Base-by-base conservation (phyloP, 2,797 vertebrate species). In the Phrynocephalus forsythii region DNA sequence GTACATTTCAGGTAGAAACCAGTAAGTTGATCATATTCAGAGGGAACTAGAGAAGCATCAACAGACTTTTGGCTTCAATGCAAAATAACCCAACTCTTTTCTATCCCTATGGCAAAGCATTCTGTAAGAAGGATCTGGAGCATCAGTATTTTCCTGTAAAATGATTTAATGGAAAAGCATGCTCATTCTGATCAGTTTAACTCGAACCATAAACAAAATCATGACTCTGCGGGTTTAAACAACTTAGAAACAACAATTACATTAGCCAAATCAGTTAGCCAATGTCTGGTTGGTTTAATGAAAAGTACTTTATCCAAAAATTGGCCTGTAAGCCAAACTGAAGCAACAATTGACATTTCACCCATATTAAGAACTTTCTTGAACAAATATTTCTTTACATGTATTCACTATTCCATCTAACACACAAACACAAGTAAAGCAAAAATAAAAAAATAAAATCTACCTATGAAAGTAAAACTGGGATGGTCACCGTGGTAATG, bases 201-300 rank as follows among this genome's bases (percentile, higher is more conserved):
- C 93, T 92, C 84, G n/a, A 11, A 85, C 3, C 33, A 6, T 30
- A 48, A 50, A 5, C 0, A 0, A 38, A 28, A 60, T 60, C 89
- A 79, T 2, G 11, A 84, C 60, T 63, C 4, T 16, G 44, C 56
- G 9, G 82, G 78, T 6, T 22, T 44, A n/a, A 38, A 83, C 83
- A 38, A 60, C 66, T 76, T 18, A 30, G 48, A 89, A 38, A 78
- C 79, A 90, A 79, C 24, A 33, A 15, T 66, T 60, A 60, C 11
- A n/a, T 44, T 22, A 69, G 10, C 56, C 60, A 63, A 79, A 2
- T 76, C 22, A 76, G 9, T 52, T 83, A 76, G 48, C 20, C 68
- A 60, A 72, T n/a, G 88, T 52, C 22, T 86, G 78, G 88, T 91
- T 86, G 78, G 88, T 91, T 77, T 92, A 92, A 95, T 92, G 56